These are phyloP conservation scores for Corythaeola cristata DNA, from an alignment of 2,113 vertebrate genomes.

Conservation along the genomic window DNA sequence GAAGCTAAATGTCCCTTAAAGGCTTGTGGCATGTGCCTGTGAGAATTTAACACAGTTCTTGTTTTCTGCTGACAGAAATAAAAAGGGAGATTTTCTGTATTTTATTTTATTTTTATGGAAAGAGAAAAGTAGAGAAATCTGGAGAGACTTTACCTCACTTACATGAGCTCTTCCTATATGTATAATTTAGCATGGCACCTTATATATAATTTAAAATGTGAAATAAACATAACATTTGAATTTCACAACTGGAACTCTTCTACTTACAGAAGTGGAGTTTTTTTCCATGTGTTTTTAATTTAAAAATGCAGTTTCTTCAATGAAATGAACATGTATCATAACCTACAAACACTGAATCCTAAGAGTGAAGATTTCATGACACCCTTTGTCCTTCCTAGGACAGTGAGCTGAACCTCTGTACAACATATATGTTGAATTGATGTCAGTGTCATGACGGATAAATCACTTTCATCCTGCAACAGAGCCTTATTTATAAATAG, in stretches of 20 bases:
- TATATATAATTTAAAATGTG: conserved; percentile 67
- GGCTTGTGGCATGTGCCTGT: neutral
- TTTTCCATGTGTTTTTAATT: conserved; percentile 16
- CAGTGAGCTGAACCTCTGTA: neutral
- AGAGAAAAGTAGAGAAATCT: conserved; percentile 9
- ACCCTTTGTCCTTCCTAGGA: neutral
- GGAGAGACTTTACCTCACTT: conserved; percentile 43
- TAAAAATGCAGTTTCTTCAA: neutral
- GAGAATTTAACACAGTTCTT: neutral
- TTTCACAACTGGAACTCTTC: conserved; percentile 58
- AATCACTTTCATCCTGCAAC: conserved; percentile 19
- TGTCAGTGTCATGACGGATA: neutral
- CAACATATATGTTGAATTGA: neutral
- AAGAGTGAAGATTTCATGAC: neutral
- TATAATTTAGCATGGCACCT: conserved; percentile 65
- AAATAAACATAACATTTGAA: conserved; percentile 62
- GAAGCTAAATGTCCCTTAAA: conserved; percentile 10
- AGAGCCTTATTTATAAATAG: conserved; percentile 40
- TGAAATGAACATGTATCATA: neutral
- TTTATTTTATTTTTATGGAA: neutral
- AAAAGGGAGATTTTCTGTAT: neutral
- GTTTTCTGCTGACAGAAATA: conserved; percentile 27
- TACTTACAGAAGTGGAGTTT: neutral
- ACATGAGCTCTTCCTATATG: conserved; percentile 46
- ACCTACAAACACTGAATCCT: neutral